Evolutionary conservation across 2,797 vertebrate species (phyloP).

Genomic region (Takifugu rubripes): DNA sequence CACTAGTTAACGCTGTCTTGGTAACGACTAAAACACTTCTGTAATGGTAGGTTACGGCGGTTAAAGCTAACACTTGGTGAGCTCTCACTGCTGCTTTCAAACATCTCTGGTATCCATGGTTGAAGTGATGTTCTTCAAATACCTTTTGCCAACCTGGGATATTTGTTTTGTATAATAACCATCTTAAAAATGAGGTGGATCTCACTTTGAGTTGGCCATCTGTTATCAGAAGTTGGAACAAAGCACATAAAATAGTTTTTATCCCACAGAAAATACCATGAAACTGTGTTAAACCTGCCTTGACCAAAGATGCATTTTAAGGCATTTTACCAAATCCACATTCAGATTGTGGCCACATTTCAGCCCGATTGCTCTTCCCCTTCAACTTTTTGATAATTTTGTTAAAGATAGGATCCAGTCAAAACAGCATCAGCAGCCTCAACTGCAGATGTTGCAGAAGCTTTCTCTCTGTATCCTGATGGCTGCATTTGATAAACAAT

Average conservation of each 20-base stretch:
- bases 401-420: slow-evolving; percentile 23
- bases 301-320: slow-evolving; percentile 47
- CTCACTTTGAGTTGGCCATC: not conserved
- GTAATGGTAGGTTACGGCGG: not conserved
- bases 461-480: slow-evolving; percentile 4
- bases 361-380: slow-evolving; percentile 20
- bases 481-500: not conserved
- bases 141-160: too few species aligned
- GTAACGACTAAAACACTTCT: slow-evolving; percentile 7
- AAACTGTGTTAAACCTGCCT: slow-evolving; percentile 33
- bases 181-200: too few species aligned
- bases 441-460: not conserved
- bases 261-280: slow-evolving; percentile 56
- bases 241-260: slow-evolving; percentile 15
- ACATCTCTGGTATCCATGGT: too few species aligned
- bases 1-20: slow-evolving; percentile 1
- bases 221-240: not conserved
- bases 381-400: slow-evolving; percentile 3
- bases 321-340: slow-evolving; percentile 33
- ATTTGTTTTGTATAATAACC: too few species aligned
- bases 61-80: slow-evolving; percentile 5
- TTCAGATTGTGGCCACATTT: slow-evolving; percentile 30
- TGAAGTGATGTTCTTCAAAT: not conserved
- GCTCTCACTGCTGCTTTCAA: too few species aligned
- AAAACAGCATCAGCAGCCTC: slow-evolving; percentile 1